These are phyloP conservation scores for Melipona bicolor DNA, from an alignment of 2,888 invertebrate species.

Conservation along the genomic window DNA sequence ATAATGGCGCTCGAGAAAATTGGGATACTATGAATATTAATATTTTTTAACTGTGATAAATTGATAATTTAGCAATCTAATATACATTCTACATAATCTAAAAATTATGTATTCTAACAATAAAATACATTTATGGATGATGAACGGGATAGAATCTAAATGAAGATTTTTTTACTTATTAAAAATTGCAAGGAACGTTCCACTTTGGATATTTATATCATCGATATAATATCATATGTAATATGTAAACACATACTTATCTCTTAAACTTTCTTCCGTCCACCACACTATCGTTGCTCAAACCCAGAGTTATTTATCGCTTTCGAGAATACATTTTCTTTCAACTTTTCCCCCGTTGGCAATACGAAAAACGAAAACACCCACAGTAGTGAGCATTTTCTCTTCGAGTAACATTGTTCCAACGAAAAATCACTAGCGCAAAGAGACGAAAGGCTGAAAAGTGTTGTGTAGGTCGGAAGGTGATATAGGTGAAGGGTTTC, in stretches of 20 bases:
- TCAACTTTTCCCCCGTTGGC: neutral
- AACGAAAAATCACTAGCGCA: neutral
- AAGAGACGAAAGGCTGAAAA: slow-evolving; percentile 8
- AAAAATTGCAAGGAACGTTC: no score
- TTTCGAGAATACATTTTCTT: neutral
- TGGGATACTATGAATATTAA: no score
- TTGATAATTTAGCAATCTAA: no score
- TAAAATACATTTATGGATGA: no score
- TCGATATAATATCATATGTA: neutral
- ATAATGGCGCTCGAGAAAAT: no score
- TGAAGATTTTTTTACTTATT: no score
- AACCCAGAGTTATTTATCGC: neutral
- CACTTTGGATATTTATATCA: no score
- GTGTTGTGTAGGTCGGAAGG: slow-evolving; percentile 49
- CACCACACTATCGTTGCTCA: neutral
- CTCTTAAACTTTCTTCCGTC: no score
- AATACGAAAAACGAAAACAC: neutral
- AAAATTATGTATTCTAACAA: no score
- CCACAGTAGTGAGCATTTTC: neutral
- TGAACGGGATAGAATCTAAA: no score
- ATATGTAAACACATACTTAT: neutral
- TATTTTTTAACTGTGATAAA: no score
- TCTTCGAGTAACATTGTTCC: neutral
- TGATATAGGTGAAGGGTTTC: slow-evolving; percentile 69
- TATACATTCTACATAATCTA: no score